Base-by-base conservation (phyloP, 2,113 vertebrate genomes). In the Nicator chloris region DNA sequence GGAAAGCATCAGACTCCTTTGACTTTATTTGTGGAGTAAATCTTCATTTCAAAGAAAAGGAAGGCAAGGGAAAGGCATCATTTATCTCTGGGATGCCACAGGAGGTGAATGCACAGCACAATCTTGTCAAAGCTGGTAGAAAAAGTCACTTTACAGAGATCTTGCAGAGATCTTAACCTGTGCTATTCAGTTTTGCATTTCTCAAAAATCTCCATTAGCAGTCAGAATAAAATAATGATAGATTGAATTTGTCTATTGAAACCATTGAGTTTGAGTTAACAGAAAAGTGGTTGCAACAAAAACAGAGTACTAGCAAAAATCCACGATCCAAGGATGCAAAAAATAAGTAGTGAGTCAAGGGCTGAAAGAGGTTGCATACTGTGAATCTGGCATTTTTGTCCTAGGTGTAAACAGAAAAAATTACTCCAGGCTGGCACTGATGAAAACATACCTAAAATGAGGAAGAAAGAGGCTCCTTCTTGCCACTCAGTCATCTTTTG, bases 291-390 rank as follows among this genome's bases (percentile, higher is more conserved):
- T 4, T 9, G 20, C 2, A 87, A 73, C 47, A 66, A 82, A 70
- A 54, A 0, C 8, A 72, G 30, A 0, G 0, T 21, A 49, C 3
- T 5, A 63, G 15, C n/a, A 91, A 59, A 72, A 77, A 69, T 2
- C 9, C 11, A n/a, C 6, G 5, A 81, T 14, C 3, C 2, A 49
- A 47, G 8, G 2, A 9, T 22, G 16, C 4, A 86, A 65, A 84
- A 93, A 66, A 30, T 1, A 53, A 35, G 9, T 7, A 56, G 20
- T 5, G 9, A 82, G 24, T 18, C 19, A 80, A 66, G 13, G 12
- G 13, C 57, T 21, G 5, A 82, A 71, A 35, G 23, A 39, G 13
- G 68, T 37, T 47, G 5, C 15, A 45, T 5, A 23, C 2, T 13
- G 7, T 11, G 4, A 60, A n/a, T 68, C 3, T 79, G 44, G 12